Evolutionary conservation across 1,140 invertebrate species (phyloP), one percentile per base, ranked within the genome.

Genomic region (Drosophila pseudoobscura): DNA sequence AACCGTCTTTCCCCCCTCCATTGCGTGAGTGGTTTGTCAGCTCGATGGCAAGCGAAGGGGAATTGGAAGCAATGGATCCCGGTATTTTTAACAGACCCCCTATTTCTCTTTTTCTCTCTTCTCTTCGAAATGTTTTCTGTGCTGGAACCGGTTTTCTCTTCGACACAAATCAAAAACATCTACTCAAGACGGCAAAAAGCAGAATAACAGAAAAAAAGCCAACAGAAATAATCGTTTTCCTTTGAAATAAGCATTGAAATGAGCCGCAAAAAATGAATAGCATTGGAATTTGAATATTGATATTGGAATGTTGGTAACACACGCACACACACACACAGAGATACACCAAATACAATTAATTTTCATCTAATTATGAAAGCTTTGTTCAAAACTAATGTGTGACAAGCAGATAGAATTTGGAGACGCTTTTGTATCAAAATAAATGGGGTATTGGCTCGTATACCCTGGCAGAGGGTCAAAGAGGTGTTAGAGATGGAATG

Each of bases 301-400:
- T 17, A 43, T 43, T 49, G 65, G 63, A 68, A 57, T 68, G 63
- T 20, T 24, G 41, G 63, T 35, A 68, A 68, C 65, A 56, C 31
- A 7, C 7, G 0, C 15, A 15, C 15, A 22, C 11, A 69, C 29
- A 68, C 1, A 68, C 7, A 31, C 29, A 31, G 8, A 31, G 20
- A 20, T 20, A 20, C 20, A 26, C 0, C 31, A 35, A 9, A 35
- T 2, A 31, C 75, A 57, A 41, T 87, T 71, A 78, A 82, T 87
- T 87, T 64, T 78, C 60, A 80, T 80, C 54, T 75, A 77, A 80
- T 80, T 85, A 85, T 84, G 31, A 63, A 62, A 35, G 65, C 53
- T 84, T 85, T 76, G 68, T 85, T 69, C 61, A 29, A 13, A 61
- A 29, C 52, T 56, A 55, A 55, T 59, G 24, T 57, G 43, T 66